These are phyloP conservation scores for Poecilus cupreus DNA, from an alignment of 2,888 invertebrate species.

Conservation along the genomic window DNA sequence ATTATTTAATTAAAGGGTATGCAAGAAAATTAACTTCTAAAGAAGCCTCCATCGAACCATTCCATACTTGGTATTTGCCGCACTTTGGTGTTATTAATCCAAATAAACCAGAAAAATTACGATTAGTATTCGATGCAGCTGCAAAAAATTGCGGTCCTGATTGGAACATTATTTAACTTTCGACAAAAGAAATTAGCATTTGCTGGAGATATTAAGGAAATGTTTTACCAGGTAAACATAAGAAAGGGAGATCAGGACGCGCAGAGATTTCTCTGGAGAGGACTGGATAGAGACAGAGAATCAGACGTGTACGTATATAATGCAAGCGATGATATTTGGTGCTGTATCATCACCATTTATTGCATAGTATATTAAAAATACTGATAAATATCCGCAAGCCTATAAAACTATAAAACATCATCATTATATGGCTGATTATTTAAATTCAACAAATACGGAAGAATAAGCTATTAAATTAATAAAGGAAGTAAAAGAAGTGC, in stretches of 20 bases:
- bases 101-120: conserved; percentile 62
- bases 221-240: conserved; percentile 59
- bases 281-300: conserved; percentile 25
- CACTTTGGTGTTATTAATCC: too few relatives aligned
- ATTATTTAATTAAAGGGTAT: too few relatives aligned
- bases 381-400: conserved; percentile 12
- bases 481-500: background rate
- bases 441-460: conserved; percentile 48
- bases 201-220: too few relatives aligned
- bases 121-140: conserved; percentile 67
- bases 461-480: conserved; percentile 52
- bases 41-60: too few relatives aligned
- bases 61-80: too few relatives aligned
- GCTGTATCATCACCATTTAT: conserved; percentile 58
- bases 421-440: too few relatives aligned
- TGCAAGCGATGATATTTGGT: conserved; percentile 62
- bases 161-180: too few relatives aligned
- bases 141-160: conserved; percentile 64
- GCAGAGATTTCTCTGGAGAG: conserved; percentile 66
- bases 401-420: conserved; percentile 50
- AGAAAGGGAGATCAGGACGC: conserved; percentile 63
- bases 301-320: conserved; percentile 57
- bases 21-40: too few relatives aligned
- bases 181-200: too few relatives aligned
- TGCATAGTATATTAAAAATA: conserved; percentile 60